Conservation (phyloP, 2,797 vertebrate species). For the Neoniphon sammara region DNA sequence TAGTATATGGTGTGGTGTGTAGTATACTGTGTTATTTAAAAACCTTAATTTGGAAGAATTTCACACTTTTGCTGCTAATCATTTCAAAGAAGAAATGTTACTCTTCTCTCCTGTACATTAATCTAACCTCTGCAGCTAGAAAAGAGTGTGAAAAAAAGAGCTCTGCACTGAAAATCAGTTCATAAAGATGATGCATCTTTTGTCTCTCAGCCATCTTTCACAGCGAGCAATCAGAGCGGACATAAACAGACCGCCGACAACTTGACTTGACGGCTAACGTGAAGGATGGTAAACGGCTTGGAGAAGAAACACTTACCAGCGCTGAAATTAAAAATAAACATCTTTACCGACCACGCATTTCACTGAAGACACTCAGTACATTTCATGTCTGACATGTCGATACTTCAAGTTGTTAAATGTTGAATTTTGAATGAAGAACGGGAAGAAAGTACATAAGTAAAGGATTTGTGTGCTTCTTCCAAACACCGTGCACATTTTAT, state of each 20-base stretch:
- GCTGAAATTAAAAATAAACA: neutral
- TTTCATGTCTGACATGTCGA: neutral
- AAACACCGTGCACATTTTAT: too few relatives aligned
- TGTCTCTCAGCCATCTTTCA: constrained; percentile 34
- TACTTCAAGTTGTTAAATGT: neutral
- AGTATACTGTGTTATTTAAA: too few relatives aligned
- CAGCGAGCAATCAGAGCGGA: constrained; percentile 16
- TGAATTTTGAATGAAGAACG: neutral
- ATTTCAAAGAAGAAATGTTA: neutral
- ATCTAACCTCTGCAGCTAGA: neutral
- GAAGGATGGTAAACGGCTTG: constrained; percentile 10
- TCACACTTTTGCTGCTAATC: neutral
- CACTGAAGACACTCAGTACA: neutral
- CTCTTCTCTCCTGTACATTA: neutral
- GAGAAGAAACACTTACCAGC: constrained; percentile 17
- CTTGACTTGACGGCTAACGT: neutral
- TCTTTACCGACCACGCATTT: neutral
- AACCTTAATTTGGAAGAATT: neutral
- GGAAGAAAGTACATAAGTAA: too few relatives aligned
- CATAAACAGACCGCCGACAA: neutral
- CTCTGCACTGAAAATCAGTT: constrained; percentile 6
- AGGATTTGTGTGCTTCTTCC: too few relatives aligned
- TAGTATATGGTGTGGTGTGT: too few relatives aligned
- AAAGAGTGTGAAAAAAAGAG: neutral
- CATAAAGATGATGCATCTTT: constrained; percentile 36